Evolutionary conservation across 2,888 invertebrate species (phyloP).

Genomic region (Morpho helenor): DNA sequence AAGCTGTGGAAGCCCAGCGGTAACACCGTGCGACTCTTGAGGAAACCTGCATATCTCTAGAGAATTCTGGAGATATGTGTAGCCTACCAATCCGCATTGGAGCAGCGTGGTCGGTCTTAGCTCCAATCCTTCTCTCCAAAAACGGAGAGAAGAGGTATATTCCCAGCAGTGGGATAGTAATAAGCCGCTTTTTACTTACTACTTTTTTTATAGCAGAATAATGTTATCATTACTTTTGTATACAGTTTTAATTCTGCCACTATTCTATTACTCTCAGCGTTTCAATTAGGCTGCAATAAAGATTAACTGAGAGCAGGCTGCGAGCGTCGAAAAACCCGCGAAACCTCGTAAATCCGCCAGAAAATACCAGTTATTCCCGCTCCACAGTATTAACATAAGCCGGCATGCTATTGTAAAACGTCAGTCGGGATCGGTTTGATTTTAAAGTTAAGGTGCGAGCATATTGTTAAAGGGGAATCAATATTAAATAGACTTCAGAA

Average conservation of each 20-base stretch:
- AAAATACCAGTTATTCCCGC: constrained; percentile 47
- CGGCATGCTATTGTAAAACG: constrained; percentile 1
- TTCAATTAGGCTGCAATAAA: constrained; percentile 17
- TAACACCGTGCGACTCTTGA: no score
- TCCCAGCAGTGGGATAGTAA: background rate
- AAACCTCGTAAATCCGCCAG: constrained; percentile 47
- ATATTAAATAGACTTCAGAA: no score
- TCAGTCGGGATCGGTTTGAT: background rate
- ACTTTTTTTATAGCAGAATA: background rate
- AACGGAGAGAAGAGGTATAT: no score
- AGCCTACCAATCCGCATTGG: no score
- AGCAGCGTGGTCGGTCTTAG: no score
- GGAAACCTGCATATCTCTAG: no score
- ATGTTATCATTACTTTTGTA: no score
- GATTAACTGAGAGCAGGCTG: constrained; percentile 1
- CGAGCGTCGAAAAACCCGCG: constrained; percentile 41
- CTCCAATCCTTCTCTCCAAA: no score
- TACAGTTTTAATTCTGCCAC: background rate
- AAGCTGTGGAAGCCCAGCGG: background rate
- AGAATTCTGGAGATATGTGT: no score
- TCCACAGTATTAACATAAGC: constrained; percentile 38
- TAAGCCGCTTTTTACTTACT: background rate
- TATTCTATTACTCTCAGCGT: background rate
- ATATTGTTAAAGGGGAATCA: no score
- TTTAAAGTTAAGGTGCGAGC: no score